These are phyloP conservation scores for Melanaphis sacchari DNA, from an alignment of 1,140 invertebrate species.

Conservation along the genomic window DNA sequence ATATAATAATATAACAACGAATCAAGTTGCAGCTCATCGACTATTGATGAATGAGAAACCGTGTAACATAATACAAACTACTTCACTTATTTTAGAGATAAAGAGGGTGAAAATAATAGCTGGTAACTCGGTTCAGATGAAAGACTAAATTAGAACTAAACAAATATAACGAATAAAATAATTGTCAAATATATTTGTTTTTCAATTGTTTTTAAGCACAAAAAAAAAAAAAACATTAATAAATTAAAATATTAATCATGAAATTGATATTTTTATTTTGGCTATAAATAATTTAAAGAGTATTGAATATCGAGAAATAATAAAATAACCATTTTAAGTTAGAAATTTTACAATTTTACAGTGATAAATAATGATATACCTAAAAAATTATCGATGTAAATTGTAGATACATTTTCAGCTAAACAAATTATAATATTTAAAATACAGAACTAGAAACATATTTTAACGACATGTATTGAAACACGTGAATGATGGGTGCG, in stretches of 20 bases:
- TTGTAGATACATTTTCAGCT: neutral
- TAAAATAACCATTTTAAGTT: neutral
- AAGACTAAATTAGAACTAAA: neutral
- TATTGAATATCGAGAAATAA: neutral
- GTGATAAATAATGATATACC: neutral
- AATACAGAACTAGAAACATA: neutral
- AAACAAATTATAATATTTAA: neutral
- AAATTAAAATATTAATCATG: neutral
- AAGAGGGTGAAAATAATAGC: neutral
- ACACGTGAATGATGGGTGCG: neutral
- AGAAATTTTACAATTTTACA: neutral
- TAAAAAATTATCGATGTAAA: neutral
- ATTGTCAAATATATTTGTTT: neutral
- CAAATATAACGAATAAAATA: neutral
- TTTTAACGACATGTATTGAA: neutral
- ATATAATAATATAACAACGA: constrained; percentile 19
- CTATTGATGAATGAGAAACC: neutral
- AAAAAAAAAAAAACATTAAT: neutral
- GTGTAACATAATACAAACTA: neutral
- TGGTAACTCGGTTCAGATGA: neutral
- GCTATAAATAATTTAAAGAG: neutral
- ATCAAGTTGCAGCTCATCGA: neutral
- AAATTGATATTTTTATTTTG: too few species aligned
- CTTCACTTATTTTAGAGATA: neutral
- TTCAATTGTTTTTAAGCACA: neutral